Base-by-base conservation (phyloP, 2,797 vertebrate species). In the Spheniscus humboldti region DNA sequence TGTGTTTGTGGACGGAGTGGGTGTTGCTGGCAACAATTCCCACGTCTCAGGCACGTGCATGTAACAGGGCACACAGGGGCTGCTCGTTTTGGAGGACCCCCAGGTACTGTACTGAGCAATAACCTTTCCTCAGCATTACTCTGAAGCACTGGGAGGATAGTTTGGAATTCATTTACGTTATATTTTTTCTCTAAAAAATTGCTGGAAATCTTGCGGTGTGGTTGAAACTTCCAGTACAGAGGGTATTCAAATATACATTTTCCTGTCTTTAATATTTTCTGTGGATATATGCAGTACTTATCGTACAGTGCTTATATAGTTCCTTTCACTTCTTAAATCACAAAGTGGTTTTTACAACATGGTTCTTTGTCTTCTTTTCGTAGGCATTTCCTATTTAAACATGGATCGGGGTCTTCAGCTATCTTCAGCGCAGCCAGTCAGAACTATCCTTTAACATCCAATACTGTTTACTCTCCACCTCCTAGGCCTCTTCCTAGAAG, bases 311-410 rank as follows among this genome's bases (percentile, higher is more conserved):
- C 74, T 80, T 86, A 3, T 59, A 7, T 18, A 69, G 59, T 52
- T 90, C 71, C 73, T 92, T 79, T 88, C 27, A 3, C 73, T 67
- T 52, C 78, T 77, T n/a, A 4, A 76, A 37, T 78, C 57, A 37
- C 68, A 20, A 18, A 33, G 50, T 90, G 66, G 16, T 91, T 96
- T 94, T 97, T 90, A 97, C 86, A 97, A 18, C 41, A 3, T 83
- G 47, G 14, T 76, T 93, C 77, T 98, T 66, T 98, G 43, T 98
- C 91, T 97, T 94, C 82, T 97, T 68, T 97, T 92, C 41, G 2
- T 94, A 99, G 99, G 98, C 99, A 99, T 98, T 99, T 99, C 98
- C 98, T 99, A 82, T 99, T 99, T 98, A 99, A 99, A 96, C 99
- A 99, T 17, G 99, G 99, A 96, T 99, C 99, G 79, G 99, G 99